Evolutionary conservation across 1,140 invertebrate genomes (phyloP).

Genomic region (Zaprionus taronus): DNA sequence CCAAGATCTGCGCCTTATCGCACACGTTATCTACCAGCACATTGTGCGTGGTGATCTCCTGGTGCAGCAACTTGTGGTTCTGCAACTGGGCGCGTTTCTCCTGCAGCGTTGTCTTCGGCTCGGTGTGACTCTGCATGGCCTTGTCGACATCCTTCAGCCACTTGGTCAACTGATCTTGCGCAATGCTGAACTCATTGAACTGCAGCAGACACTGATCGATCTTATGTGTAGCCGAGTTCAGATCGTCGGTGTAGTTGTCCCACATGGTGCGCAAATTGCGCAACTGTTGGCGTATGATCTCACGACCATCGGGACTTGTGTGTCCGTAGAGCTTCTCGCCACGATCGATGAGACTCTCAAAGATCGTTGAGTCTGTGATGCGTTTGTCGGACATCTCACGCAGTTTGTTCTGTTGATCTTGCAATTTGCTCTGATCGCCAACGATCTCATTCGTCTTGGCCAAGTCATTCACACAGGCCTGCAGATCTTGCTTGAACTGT

Average conservation of each 20-base stretch:
- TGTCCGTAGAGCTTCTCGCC: conserved; percentile 97
- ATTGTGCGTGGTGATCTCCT: conserved; percentile 97
- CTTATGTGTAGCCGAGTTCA: conserved; percentile 91
- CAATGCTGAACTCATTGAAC: conserved; percentile 94
- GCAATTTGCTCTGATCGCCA: conserved; percentile 93
- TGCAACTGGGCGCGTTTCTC: conserved; percentile 97
- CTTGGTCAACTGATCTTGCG: conserved; percentile 95
- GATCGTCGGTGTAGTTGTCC: conserved; percentile 94
- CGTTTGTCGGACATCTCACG: conserved; percentile 92
- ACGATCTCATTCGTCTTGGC: conserved; percentile 93
- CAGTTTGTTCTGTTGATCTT: conserved; percentile 93
- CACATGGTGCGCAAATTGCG: conserved; percentile 92
- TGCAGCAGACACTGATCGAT: conserved; percentile 95
- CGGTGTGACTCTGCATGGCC: conserved; percentile 95
- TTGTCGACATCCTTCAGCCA: conserved; percentile 96
- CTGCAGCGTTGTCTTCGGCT: conserved; percentile 95
- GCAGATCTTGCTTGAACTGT: conserved; percentile 91
- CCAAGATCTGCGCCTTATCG: conserved; percentile 95
- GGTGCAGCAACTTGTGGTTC: conserved; percentile 97
- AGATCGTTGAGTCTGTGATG: conserved; percentile 91
- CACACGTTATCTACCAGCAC: conserved; percentile 94
- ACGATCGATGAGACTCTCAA: conserved; percentile 93
- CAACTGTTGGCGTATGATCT: conserved; percentile 95
- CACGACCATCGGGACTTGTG: conserved; percentile 96
- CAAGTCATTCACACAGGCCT: conserved; percentile 89